Base-by-base conservation (phyloP, 2,113 vertebrate species). In the Meles meles region DNA sequence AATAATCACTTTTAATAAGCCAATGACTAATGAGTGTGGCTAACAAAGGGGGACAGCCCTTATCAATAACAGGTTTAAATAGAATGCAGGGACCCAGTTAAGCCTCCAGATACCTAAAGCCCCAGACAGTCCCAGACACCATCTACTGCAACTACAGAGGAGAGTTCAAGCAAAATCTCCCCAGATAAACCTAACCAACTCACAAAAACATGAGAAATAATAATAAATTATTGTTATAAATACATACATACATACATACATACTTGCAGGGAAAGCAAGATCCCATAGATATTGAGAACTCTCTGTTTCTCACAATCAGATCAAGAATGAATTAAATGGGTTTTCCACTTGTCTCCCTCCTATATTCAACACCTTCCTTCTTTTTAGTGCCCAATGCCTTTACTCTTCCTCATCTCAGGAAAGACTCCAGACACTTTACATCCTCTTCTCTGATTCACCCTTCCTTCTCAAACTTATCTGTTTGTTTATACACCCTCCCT, bases 1-100 rank as follows among this genome's bases (percentile, higher is more conserved):
- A 37, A 84, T 55, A 96, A 97, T n/a, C n/a, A n/a, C n/a, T n/a
- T n/a, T n/a, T n/a, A n/a, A n/a, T 49, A 96, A 93, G 34, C 44
- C 82, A 88, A 77, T 76, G 47, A 69, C 42, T 89, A 85, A 93
- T 91, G 65, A 87, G 61, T 95, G 61, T 86, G 55, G 21, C 57
- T 92, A 44, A 52, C 85, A 74, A 97, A 97, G 91, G 25, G 39
- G 7, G 96, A 31, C 11, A 44, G 31, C 49, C 55, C n/a, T 63
- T 86, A 79, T 81, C 61, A 80, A 63, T 72, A 82, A 65, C 72
- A 74, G 20, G 80, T 74, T 95, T 90, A 76, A 92, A 84, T 59
- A 61, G 39, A 55, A 71, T 65, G 13, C 27, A 34, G 72, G 47
- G 20, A 61, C 37, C 52, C 12, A 59, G 27, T 29, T 31, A 55